Conservation (phyloP, 1,140 invertebrate genomes). For the Brachionus asplanchnoidis region DNA sequence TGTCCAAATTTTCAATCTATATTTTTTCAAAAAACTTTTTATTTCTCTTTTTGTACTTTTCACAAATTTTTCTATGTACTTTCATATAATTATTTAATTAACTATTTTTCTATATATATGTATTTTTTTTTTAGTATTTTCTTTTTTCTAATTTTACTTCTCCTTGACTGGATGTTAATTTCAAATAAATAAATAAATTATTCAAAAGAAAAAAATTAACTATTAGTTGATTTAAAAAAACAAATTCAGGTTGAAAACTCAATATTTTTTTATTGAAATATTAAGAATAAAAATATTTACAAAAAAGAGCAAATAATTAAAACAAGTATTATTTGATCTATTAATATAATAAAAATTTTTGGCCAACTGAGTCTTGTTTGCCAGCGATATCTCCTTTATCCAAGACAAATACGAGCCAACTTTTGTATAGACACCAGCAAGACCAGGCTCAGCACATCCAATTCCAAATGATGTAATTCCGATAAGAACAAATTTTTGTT, state of each 20-base stretch:
- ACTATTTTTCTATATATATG: too few relatives aligned
- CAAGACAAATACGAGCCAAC: background rate
- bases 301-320: background rate
- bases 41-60: too few relatives aligned
- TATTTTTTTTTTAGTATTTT: too few relatives aligned
- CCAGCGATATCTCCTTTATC: background rate
- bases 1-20: too few relatives aligned
- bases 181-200: too few relatives aligned
- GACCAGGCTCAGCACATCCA: constrained; percentile 14
- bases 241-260: background rate
- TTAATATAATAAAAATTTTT: background rate
- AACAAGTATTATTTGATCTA: constrained; percentile 15
- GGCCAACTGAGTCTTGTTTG: background rate
- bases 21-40: too few relatives aligned
- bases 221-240: too few relatives aligned
- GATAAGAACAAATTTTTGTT: background rate
- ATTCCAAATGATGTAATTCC: constrained; percentile 34
- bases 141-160: too few relatives aligned
- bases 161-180: too few relatives aligned
- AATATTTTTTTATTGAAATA: background rate
- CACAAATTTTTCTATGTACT: too few relatives aligned
- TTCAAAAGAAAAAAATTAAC: too few relatives aligned
- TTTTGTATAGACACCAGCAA: background rate
- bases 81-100: too few relatives aligned
- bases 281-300: constrained; percentile 1